Evolutionary conservation across 2,797 vertebrate genomes (phyloP).

Genomic region (Bufotes viridis): DNA sequence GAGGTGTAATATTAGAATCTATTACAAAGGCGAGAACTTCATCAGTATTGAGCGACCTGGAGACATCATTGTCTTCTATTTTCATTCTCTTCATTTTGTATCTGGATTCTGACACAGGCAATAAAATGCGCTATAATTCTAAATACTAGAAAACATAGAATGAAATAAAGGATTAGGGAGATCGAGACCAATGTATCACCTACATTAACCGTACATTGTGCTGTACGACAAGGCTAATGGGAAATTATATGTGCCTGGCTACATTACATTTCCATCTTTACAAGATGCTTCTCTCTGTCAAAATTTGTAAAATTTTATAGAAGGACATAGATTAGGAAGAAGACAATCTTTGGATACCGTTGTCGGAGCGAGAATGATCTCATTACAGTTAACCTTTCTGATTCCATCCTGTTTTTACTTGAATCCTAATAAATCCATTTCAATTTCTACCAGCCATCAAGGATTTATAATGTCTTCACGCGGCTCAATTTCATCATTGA

Average conservation of each 20-base stretch:
- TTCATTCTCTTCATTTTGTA: constrained; percentile 4
- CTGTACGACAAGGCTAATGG: not conserved
- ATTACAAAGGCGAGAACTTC: constrained; percentile 5
- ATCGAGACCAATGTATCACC: not conserved
- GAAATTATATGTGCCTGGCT: not conserved
- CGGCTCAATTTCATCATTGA: not conserved
- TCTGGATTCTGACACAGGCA: not conserved
- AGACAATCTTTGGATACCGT: not conserved
- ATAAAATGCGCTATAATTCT: not conserved
- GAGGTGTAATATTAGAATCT: constrained; percentile 1
- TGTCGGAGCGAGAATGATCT: not conserved
- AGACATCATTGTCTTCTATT: constrained; percentile 13
- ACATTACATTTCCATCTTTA: constrained; percentile 15
- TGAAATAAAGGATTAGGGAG: not conserved
- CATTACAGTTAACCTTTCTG: constrained; percentile 14
- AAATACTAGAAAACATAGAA: constrained; percentile 20
- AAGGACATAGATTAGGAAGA: constrained; percentile 34
- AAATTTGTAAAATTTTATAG: constrained; percentile 19
- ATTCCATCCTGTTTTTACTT: not conserved
- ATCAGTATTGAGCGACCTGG: not conserved
- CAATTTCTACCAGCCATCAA: not conserved
- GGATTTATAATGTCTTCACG: not conserved
- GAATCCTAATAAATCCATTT: constrained; percentile 13
- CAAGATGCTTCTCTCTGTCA: not conserved
- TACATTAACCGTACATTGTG: not conserved